Evolutionary conservation across 2,888 invertebrate genomes (phyloP), one percentile per base, ranked within the genome.

Genomic region (Antitype chi): DNA sequence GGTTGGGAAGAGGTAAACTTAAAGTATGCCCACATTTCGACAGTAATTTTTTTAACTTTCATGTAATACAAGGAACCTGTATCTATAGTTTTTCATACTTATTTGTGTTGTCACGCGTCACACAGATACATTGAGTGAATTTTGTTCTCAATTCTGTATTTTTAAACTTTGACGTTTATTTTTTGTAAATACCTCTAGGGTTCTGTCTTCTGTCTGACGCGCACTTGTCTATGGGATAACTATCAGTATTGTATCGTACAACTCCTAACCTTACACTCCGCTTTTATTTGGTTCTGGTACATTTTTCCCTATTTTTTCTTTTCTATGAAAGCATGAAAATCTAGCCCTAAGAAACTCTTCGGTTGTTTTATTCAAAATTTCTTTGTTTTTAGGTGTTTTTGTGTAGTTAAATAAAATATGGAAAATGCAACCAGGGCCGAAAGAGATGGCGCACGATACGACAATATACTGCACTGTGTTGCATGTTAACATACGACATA

Each of bases 401-500:
- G 91, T 90, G 92, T 91, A 76, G 55, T 84, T 90, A 78, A 89
- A 89, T 91, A 89, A 89, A 55, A 49, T 89, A 86, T 89, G 92
- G 92, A 95, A 96, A 95, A 95, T 95, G 95, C 91, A 90, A 96
- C 96, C 96, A 96, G 96, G 96, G 96, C 96, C 96, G 96, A 96
- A 96, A 96, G 96, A 96, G 96, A 96, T 94, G 93, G 88, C 88
- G 89, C 89, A 94, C 90, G 92, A 91, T 90, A 90, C 92, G 92
- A 94, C 92, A 89, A 86, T 91, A 93, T 92, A 91, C 86, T 86
- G 93, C 94, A 95, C 94, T 91, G 91, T 92, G 90, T 90, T 90
- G 94, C 95, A 95, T 94, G 94, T 89, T 63, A n/a, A 38, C 86
- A 86, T 81, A 80, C 67, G 69, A 78, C 74, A 81, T 77, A 59